Evolutionary conservation across 2,113 vertebrate species (phyloP).

Genomic region (Laterallus jamaicensis): DNA sequence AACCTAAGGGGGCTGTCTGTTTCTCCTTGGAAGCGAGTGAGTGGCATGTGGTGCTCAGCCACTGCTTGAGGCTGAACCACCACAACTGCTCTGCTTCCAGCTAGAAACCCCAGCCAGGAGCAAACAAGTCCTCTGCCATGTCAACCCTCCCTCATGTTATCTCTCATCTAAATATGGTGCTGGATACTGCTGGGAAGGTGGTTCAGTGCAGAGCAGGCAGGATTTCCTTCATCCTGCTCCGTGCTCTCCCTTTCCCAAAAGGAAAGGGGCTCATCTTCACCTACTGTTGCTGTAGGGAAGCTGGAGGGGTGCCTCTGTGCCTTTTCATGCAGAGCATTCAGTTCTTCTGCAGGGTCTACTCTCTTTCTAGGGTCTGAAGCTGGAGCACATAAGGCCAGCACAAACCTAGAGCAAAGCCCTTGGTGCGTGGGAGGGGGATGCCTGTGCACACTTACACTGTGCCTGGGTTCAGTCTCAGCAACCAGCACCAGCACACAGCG

Average conservation of each 20-base stretch:
- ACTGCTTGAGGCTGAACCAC: too few relatives aligned
- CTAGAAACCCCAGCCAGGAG: background rate
- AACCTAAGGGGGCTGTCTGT: too few relatives aligned
- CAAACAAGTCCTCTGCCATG: background rate
- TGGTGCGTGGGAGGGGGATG: fast-evolving
- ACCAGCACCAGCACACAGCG: background rate
- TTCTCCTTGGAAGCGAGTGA: too few relatives aligned
- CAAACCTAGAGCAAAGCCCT: background rate
- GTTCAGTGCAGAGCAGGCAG: background rate
- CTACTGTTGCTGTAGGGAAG: background rate
- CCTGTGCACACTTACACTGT: background rate
- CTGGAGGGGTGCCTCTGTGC: fast-evolving
- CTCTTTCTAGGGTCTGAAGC: background rate
- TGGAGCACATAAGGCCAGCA: background rate
- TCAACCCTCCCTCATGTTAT: background rate
- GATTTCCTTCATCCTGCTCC: background rate
- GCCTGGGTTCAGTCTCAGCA: background rate
- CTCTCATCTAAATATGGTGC: background rate
- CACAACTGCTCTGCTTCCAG: background rate
- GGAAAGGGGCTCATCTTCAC: background rate
- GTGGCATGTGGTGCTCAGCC: too few relatives aligned
- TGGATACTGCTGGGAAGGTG: background rate
- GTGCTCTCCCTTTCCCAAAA: background rate
- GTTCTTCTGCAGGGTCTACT: background rate
- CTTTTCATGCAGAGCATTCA: background rate